Percentiles rank a stretch among this genome's conserved stretches.
Conservation (phyloP, 2,113 vertebrate species). For the cat (Felis catus) region F.catus_Fca126_mat1.0 CM031417.1:116498501-116499000, state of each 20-base stretch:
- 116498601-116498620: neutral
- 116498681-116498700: neutral
- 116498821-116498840: neutral
- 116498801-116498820: neutral
- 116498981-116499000: neutral
- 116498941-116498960: constrained; percentile 10
- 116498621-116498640: neutral
- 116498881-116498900: neutral
- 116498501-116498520: too few relatives aligned
- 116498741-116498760: neutral
- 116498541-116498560: too few relatives aligned
- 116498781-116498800: neutral
- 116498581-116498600: neutral
- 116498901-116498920: neutral
- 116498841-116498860: constrained; percentile 41
- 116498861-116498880: constrained; percentile 26
- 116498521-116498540: too few relatives aligned
- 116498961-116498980: neutral
- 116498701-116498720: neutral
- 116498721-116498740: neutral
- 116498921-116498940: neutral
- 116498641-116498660: neutral
- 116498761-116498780: neutral
- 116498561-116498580: too few relatives aligned
- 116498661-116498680: neutral